phyloP scores from a whole-genome alignment of 2,888 invertebrate species.

The Serripes groenlandicus region DNA sequence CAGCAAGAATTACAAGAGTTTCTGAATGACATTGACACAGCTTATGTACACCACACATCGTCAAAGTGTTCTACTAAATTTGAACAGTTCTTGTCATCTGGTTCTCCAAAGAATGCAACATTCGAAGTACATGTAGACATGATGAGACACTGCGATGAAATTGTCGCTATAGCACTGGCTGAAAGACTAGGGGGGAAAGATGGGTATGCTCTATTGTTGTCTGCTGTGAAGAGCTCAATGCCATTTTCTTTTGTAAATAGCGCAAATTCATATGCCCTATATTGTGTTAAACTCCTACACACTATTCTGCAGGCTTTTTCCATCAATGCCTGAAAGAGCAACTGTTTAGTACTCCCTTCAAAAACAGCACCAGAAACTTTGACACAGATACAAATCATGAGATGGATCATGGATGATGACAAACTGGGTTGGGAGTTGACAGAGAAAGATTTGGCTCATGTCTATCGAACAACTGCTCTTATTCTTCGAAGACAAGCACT shows the following conservation, averaged over 20 bases:
- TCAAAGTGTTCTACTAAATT: constrained; percentile 23
- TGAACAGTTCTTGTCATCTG: constrained; percentile 19
- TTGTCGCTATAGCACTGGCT: constrained; percentile 50
- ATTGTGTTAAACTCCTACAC: constrained; percentile 38
- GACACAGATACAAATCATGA: constrained; percentile 57
- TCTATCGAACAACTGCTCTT: constrained; percentile 15
- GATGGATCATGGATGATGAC: constrained; percentile 45
- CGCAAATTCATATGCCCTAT: constrained; percentile 63
- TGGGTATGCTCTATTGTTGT: constrained; percentile 57
- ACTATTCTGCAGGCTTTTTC: constrained; percentile 51
- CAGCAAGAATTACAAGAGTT: neutral
- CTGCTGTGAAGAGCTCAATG: constrained; percentile 57
- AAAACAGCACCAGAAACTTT: constrained; percentile 46
- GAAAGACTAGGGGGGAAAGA: constrained; percentile 55
- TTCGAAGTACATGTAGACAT: constrained; percentile 54
- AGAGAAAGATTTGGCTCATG: constrained; percentile 20
- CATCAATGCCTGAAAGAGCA: constrained; percentile 50
- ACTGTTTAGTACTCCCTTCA: constrained; percentile 53
- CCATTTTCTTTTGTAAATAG: constrained; percentile 60
- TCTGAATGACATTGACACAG: constrained; percentile 19
- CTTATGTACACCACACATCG: neutral
- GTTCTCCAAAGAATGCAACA: constrained; percentile 38
- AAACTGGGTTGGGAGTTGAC: constrained; percentile 20
- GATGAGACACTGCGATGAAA: constrained; percentile 63
- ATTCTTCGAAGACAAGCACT: constrained; percentile 34